Evolutionary conservation across 2,113 vertebrate genomes (phyloP).

Genomic region (Bucco capensis): DNA sequence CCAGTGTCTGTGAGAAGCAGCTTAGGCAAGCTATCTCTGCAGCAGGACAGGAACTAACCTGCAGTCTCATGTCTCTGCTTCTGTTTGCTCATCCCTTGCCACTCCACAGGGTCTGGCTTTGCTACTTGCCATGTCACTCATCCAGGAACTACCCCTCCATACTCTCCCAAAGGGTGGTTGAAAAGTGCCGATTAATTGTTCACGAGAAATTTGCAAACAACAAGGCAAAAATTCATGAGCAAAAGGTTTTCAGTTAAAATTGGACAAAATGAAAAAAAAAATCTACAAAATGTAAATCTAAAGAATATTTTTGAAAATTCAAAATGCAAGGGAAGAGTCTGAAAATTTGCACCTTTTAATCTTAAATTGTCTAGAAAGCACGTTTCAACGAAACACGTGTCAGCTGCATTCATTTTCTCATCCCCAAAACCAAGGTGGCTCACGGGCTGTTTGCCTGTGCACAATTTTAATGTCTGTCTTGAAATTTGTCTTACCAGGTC

Average conservation of each 20-base stretch:
- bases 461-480: constrained; percentile 44
- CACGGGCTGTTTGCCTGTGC: background rate
- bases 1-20: background rate
- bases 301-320: background rate
- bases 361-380: background rate
- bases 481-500: constrained; percentile 24
- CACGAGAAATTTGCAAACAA: background rate
- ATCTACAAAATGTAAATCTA: background rate
- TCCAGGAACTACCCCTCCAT: background rate
- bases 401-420: constrained; percentile 24
- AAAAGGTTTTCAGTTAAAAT: background rate
- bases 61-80: background rate
- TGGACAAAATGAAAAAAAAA: too few relatives aligned
- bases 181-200: background rate
- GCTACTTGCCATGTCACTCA: background rate
- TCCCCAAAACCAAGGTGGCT: background rate
- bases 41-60: background rate
- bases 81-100: background rate
- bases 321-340: background rate
- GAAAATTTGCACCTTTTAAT: background rate
- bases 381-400: background rate
- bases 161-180: background rate
- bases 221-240: background rate
- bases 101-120: background rate
- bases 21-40: background rate